These are phyloP conservation scores for Chirona hameri DNA, from an alignment of 2,888 invertebrate species.

Conservation along the genomic window DNA sequence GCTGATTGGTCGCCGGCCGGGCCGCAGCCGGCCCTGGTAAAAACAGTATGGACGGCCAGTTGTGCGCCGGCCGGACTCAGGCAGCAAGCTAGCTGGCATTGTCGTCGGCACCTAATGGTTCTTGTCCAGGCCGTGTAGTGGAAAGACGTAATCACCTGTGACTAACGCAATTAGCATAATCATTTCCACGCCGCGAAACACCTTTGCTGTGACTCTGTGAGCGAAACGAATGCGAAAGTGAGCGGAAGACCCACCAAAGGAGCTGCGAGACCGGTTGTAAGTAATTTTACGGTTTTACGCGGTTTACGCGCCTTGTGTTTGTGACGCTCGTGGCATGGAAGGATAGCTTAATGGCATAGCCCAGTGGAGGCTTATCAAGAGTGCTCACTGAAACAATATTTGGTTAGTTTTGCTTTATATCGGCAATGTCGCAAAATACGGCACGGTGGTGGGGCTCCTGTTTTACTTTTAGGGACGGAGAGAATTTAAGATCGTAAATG, in stretches of 20 bases:
- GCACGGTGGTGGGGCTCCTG: neutral
- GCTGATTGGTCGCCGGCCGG: neutral
- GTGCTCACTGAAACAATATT: no score
- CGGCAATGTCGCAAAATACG: neutral
- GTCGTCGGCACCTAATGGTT: neutral
- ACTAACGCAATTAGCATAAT: constrained; percentile 28
- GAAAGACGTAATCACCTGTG: constrained; percentile 26
- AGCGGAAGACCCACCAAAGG: neutral
- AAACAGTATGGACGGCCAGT: constrained; percentile 28
- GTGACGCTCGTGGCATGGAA: no score
- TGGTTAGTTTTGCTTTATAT: neutral
- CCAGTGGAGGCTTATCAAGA: no score
- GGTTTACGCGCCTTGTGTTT: neutral
- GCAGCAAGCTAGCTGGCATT: neutral
- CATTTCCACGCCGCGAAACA: neutral
- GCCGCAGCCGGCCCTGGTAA: neutral
- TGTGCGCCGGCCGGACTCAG: neutral
- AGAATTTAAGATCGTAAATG: no score
- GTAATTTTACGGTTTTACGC: neutral
- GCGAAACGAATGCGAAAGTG: constrained; percentile 28
- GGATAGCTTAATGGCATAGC: no score
- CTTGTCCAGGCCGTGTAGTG: constrained; percentile 25
- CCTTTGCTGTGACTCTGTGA: neutral
- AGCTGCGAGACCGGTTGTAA: neutral
- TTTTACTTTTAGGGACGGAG: no score